phyloP scores from a whole-genome alignment of 2,888 invertebrate genomes.

The Lepeophtheirus nordmannii region DNA sequence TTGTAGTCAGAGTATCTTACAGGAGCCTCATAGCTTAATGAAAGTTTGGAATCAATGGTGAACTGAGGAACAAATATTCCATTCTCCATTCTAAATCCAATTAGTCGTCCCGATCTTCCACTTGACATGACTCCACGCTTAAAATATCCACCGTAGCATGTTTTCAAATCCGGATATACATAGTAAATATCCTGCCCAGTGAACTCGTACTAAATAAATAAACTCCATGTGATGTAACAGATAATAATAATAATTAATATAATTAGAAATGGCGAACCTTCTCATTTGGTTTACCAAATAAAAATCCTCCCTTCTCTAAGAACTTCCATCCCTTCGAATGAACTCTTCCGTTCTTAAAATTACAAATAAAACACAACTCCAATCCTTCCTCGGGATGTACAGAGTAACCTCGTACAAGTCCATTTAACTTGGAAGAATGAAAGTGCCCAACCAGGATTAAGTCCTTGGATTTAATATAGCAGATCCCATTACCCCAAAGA shows the following conservation, averaged over 20 bases:
- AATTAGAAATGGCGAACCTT: too few relatives aligned
- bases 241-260: too few relatives aligned
- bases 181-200: background rate
- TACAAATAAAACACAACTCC: background rate
- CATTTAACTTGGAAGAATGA: too few relatives aligned
- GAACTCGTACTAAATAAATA: background rate
- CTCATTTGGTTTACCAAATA: background rate
- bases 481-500: too few relatives aligned
- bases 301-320: background rate
- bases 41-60: background rate
- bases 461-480: too few relatives aligned
- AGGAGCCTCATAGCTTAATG: too few relatives aligned
- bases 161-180: background rate
- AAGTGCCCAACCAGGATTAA: too few relatives aligned
- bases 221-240: too few relatives aligned
- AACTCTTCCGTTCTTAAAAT: background rate
- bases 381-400: background rate
- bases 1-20: background rate
- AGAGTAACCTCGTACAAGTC: too few relatives aligned
- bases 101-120: background rate
- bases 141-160: background rate
- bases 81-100: too few relatives aligned
- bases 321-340: background rate
- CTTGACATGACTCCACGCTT: background rate
- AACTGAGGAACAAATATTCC: too few relatives aligned